A percentile compares a stretch with the other conserved stretches of the same genome.
These are phyloP conservation scores for Drosophila nigrodunni DNA, from an alignment of 1,140 invertebrate genomes.

Conservation along the genomic window DNA sequence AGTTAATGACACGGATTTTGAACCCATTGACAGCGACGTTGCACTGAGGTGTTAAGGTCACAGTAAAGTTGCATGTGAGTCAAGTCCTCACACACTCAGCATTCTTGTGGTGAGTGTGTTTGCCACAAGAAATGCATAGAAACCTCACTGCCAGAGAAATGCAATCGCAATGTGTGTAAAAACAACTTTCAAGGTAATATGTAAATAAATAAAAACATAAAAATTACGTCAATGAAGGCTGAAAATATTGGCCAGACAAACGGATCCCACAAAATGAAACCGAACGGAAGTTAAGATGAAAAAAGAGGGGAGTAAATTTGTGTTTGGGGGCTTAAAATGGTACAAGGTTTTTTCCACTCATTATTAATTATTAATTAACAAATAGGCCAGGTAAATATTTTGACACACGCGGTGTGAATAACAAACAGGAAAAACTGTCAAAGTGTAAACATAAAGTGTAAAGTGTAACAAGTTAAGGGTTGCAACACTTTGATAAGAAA, in stretches of 20 bases:
- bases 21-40: conserved; percentile 15
- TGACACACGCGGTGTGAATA: conserved; percentile 41
- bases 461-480: neutral
- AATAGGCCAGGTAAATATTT: conserved; percentile 63
- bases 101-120: neutral
- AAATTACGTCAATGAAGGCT: conserved; percentile 36
- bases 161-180: conserved; percentile 15
- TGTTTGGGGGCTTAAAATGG: neutral
- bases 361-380: conserved; percentile 77
- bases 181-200: conserved; percentile 60
- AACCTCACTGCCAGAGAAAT: conserved; percentile 9
- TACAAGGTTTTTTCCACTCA: conserved; percentile 31
- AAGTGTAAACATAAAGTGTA: neutral
- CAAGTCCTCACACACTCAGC: neutral
- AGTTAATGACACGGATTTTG: conserved; percentile 34
- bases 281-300: neutral
- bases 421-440: neutral
- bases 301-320: neutral
- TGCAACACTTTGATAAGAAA: neutral
- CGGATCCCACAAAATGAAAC: conserved; percentile 9
- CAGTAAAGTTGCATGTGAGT: conserved; percentile 21
- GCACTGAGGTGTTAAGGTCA: conserved; percentile 36
- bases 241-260: conserved; percentile 3
- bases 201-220: conserved; percentile 61
- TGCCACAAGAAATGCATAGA: neutral